A percentile compares a stretch with the other conserved stretches of the same genome.
phyloP scores from a whole-genome alignment of 2,113 vertebrate genomes.

The Tachysurus vachellii region DNA sequence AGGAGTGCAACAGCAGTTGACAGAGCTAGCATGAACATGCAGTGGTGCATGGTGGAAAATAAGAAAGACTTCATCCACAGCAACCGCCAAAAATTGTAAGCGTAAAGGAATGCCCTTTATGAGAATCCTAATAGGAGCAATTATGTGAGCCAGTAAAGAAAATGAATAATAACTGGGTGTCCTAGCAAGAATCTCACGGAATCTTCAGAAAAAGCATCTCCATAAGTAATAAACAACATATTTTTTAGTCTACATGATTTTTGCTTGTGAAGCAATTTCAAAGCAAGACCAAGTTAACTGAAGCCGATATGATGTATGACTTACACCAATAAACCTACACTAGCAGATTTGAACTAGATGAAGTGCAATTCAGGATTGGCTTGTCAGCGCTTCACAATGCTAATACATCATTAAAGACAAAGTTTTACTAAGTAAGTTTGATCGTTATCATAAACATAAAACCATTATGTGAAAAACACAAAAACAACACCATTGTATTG shows the following conservation, averaged over 20 bases:
- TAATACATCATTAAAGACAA: not conserved
- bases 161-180: not conserved
- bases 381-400: not conserved
- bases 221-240: not conserved
- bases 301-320: not conserved
- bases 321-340: not conserved
- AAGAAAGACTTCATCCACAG: not conserved
- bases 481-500: not conserved
- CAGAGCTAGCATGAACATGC: not conserved
- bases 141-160: not conserved
- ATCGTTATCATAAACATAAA: not conserved
- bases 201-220: not conserved
- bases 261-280: not conserved
- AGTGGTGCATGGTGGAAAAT: not conserved
- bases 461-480: not conserved
- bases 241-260: not conserved
- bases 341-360: not conserved
- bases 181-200: not conserved
- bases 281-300: not conserved
- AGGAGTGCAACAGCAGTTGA: slow-evolving; percentile 9
- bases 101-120: not conserved
- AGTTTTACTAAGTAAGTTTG: not conserved
- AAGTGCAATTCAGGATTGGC: not conserved
- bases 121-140: not conserved
- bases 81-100: not conserved